Evolutionary conservation across 2,113 vertebrate species (phyloP), one percentile per base, ranked within the genome.

Genomic region (Sciurus niger): DNA sequence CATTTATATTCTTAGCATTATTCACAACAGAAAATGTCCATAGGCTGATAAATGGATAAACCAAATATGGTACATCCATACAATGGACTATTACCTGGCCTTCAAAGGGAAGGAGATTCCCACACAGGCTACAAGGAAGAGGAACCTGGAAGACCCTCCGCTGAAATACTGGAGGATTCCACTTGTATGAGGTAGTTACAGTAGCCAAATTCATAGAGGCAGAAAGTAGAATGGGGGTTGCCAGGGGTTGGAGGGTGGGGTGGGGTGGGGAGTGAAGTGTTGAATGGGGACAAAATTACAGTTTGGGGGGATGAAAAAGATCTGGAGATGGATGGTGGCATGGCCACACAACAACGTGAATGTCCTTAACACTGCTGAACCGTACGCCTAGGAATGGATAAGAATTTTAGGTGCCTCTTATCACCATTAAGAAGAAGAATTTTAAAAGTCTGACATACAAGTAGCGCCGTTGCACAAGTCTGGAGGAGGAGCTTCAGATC

Each of bases 71-170:
- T n/a, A 0, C 20, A 28, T 32, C 32, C 34, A 43, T 8, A 87
- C 46, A 72, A 16, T 4, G 32, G 20, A 40, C 8, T 51, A 65
- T 53, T 55, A 83, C 4, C 67, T 20, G 24, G 32, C 83, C 93
- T 93, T 46, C 37, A 80, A 60, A 94, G 7, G 60, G 48, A 77
- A 94, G 93, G 51, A 46, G 74, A 63, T 70, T 92, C 67, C 43
- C n/a, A 89, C 60, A 68, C 67, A 46, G 9, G 46, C 37, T 78
- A 34, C 48, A 51, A 46, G 12, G 51, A 4, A 16, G 74, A 77
- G 25, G 68, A 78, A 40, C 68, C 74, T 22, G 9, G 53, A 70
- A 63, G 68, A 89, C 77, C 76, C 9, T 30, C 48, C 17, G 25
- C 53, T 16, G 85, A 95, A 80, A 93, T 6, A 25, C 63, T 76